Percentiles rank a stretch among this genome's conserved stretches.
phyloP scores from a whole-genome alignment of 2,888 invertebrate species.

The Sarcophaga subvicina region DNA sequence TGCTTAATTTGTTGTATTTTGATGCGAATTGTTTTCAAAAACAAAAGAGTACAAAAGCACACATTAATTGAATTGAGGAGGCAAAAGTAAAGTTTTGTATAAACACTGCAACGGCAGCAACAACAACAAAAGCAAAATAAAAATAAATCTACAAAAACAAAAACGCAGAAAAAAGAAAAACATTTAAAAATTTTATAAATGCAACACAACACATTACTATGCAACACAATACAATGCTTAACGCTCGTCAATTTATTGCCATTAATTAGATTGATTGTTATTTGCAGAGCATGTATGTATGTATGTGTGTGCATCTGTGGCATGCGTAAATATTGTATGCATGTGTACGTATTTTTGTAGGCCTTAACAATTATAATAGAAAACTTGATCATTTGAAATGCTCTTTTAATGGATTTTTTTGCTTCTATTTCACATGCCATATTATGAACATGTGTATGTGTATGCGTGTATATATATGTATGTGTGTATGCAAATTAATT shows the following conservation, averaged over 20 bases:
- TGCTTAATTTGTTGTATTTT: too few species aligned
- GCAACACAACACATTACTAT: not conserved
- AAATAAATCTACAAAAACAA: too few species aligned
- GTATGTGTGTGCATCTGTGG: not conserved
- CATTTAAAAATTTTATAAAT: too few species aligned
- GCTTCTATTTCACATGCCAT: not conserved
- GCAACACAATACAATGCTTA: not conserved
- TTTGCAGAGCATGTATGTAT: not conserved
- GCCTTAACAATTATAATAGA: not conserved
- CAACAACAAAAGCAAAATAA: too few species aligned
- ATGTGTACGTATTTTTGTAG: not conserved
- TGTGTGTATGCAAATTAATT: slow-evolving; percentile 48
- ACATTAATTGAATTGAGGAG: too few species aligned
- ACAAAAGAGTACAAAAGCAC: too few species aligned
- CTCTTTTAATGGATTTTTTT: not conserved
- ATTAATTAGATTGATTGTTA: slow-evolving; percentile 52
- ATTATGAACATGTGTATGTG: not conserved
- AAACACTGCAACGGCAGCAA: too few species aligned
- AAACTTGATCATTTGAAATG: not conserved
- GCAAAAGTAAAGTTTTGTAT: too few species aligned
- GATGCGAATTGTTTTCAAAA: too few species aligned
- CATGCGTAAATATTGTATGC: too few species aligned
- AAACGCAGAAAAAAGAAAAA: too few species aligned
- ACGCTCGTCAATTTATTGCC: slow-evolving; percentile 43
- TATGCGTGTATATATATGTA: too few species aligned